phyloP scores from a whole-genome alignment of 2,797 vertebrate species.

The Pelochelys cantorii region DNA sequence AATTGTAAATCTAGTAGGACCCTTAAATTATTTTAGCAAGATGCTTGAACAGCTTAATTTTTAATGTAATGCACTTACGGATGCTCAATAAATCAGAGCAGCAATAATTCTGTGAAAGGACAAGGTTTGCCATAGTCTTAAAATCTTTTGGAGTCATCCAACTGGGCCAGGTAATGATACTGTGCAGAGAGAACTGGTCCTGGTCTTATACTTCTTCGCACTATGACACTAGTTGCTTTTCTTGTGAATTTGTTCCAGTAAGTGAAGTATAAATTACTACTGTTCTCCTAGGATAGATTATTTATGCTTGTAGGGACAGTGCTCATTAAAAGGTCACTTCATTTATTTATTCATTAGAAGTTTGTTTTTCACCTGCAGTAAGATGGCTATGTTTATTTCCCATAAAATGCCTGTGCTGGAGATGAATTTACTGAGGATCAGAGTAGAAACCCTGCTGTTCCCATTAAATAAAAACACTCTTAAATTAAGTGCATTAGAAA shows the following conservation, averaged over 20 bases:
- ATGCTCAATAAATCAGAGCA: neutral
- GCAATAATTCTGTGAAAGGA: neutral
- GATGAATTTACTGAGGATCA: slow-evolving; percentile 46
- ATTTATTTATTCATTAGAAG: neutral
- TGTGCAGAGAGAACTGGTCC: neutral
- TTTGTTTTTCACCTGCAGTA: neutral
- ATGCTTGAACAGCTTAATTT: neutral
- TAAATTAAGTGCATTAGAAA: slow-evolving; percentile 42
- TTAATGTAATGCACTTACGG: neutral
- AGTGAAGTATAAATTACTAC: slow-evolving; percentile 12
- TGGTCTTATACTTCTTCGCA: neutral
- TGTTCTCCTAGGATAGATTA: neutral
- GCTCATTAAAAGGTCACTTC: neutral
- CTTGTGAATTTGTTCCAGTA: neutral
- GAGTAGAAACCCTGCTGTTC: slow-evolving; percentile 26
- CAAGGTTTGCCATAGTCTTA: neutral
- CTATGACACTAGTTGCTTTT: neutral
- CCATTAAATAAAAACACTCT: slow-evolving; percentile 34
- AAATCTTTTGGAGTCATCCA: neutral
- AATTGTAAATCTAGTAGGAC: neutral
- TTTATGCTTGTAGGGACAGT: neutral
- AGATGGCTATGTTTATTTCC: slow-evolving; percentile 19
- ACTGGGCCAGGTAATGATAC: neutral
- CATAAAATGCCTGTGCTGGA: neutral
- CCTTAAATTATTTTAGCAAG: neutral